These are phyloP conservation scores for Alouatta palliata DNA, from an alignment of 2,113 vertebrate genomes.

Conservation along the genomic window DNA sequence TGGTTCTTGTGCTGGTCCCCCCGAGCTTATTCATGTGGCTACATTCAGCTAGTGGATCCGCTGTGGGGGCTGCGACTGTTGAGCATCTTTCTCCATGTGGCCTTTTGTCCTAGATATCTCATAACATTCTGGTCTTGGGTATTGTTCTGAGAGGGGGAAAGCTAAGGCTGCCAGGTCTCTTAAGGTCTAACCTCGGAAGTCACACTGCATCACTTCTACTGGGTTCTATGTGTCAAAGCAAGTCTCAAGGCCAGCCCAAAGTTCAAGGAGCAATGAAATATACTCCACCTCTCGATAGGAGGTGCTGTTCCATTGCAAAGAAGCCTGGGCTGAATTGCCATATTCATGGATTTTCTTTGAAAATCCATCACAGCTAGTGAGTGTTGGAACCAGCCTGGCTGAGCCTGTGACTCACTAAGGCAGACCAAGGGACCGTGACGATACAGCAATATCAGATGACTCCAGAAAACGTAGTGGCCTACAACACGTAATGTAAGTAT, in stretches of 20 bases:
- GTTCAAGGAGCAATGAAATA: neutral
- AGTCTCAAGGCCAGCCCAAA: neutral
- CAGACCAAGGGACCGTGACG: neutral
- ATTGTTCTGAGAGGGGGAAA: neutral
- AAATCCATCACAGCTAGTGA: neutral
- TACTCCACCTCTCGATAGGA: too few relatives aligned
- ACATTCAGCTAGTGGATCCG: too few relatives aligned
- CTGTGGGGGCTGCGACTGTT: too few relatives aligned
- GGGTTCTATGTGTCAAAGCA: neutral
- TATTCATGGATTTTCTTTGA: neutral
- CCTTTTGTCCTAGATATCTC: neutral
- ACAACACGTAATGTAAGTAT: neutral
- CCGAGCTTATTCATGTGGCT: neutral
- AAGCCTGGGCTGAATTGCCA: neutral
- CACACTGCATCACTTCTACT: neutral
- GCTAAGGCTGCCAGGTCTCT: neutral
- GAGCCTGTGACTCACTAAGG: neutral
- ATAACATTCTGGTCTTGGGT: too few relatives aligned
- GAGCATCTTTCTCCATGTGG: fast-evolving
- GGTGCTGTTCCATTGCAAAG: neutral
- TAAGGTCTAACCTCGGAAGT: neutral
- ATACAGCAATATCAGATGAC: neutral
- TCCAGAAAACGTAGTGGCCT: neutral
- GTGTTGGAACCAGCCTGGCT: neutral
- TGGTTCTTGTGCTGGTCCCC: neutral